Evolutionary conservation across 1,140 invertebrate genomes (phyloP).

Genomic region (Psilanteris sp.): DNA sequence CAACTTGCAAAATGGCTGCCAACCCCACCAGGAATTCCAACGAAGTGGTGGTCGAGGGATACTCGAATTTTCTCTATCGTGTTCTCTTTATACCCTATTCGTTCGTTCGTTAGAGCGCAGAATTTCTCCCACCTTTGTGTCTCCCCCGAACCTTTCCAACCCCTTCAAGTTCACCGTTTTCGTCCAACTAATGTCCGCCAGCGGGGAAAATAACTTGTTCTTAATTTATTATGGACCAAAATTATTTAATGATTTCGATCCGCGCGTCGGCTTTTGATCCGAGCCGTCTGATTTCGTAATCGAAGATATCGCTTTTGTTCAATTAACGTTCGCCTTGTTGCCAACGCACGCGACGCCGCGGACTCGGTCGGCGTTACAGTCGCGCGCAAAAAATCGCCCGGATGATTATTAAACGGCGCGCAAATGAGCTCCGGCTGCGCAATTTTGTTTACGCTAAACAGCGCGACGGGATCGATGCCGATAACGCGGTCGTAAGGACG

Average conservation of each 20-base stretch:
- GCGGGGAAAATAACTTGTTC: constrained; percentile 55
- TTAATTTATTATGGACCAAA: constrained; percentile 47
- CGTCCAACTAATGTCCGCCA: constrained; percentile 35
- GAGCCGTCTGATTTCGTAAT: constrained; percentile 13
- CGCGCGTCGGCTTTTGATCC: constrained; percentile 29
- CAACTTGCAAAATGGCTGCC: constrained; percentile 80
- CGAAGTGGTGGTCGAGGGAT: constrained; percentile 66
- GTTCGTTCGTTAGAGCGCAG: constrained; percentile 69
- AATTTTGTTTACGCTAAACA: no score
- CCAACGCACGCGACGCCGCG: constrained; percentile 12
- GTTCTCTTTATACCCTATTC: constrained; percentile 78
- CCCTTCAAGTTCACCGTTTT: constrained; percentile 61
- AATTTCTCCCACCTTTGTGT: constrained; percentile 65
- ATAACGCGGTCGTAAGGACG: no score
- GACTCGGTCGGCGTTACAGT: constrained; percentile 3
- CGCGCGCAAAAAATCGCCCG: constrained; percentile 5
- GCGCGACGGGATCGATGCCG: no score
- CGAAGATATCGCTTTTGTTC: constrained; percentile 50
- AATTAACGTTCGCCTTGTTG: constrained; percentile 40
- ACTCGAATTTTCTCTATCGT: constrained; percentile 78
- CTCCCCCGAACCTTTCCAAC: constrained; percentile 48
- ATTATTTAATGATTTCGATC: constrained; percentile 61
- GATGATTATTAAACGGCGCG: constrained; percentile 42
- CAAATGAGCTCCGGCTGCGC: no score
- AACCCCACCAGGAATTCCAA: constrained; percentile 70